Base-by-base conservation (phyloP, 1,140 invertebrate species). In the Magallana angulata region DNA sequence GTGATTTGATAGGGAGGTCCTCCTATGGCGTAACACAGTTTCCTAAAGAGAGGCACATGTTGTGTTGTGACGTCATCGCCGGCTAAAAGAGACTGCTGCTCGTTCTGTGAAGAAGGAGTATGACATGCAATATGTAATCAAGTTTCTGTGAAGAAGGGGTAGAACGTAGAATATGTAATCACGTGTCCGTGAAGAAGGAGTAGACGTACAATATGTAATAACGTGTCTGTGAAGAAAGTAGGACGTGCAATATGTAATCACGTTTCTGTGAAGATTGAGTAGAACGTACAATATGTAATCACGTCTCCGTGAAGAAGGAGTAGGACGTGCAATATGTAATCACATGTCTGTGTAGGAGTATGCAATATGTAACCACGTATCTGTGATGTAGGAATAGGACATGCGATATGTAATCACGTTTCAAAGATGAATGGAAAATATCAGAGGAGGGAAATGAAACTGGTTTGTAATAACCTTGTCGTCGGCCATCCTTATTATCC, bases 1-100 rank as follows among this genome's bases (percentile, higher is more conserved):
- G 93, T 93, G 68, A 93, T 93, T 84, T 94, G 93, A 86, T 94
- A 94, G 0, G 94, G 94, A 16, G 92, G 88, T 9, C 93, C 94
- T 57, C 93, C 94, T 59, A 94, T 89, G 12, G 92, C 94, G 88
- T 93, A 94, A 87, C 92, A 94, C 18, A 94, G 76, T 85, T 94
- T 94, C 57, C 92, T 90, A 92, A 92, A 93, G 14, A 92, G 18
- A 12, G 92, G 91, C 57, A 93, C 85, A n/a, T 36, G 64, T 24
- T 87, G n/a, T 14, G 57, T 12, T 18, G 82, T 24, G n/a, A 59
- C 24, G n/a, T n/a, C 82, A 2, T 2, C 12, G 14, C 58, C 82
- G 9, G n/a, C 0, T 7, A 83, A 9, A 11, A 76, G 68, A 30
- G 68, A 18, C 36, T 76, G 68, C 4, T 76, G 68, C 9, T 76